Percentiles rank a stretch among this genome's conserved stretches.
Conservation (phyloP, 2,113 vertebrate species). For the Bolborhynchus lineola region DNA sequence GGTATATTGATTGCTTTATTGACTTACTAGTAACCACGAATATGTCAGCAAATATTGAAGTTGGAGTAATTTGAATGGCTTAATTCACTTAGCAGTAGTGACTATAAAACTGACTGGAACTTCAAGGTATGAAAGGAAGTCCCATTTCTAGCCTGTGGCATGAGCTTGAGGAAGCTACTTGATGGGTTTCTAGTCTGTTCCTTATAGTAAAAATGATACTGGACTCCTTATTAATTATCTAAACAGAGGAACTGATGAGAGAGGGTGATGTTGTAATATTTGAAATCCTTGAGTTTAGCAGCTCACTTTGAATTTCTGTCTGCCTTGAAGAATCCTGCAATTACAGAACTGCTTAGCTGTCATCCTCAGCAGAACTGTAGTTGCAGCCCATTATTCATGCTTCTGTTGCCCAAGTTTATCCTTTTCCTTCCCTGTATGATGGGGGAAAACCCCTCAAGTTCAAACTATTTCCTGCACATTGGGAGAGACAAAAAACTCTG, state of each 20-base stretch:
- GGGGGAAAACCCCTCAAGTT: rapidly evolving
- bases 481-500: background rate
- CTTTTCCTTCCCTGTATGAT: background rate
- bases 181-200: background rate
- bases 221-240: background rate
- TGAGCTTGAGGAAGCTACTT: background rate
- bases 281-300: background rate
- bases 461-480: background rate
- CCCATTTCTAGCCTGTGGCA: background rate
- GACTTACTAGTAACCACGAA: background rate
- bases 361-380: background rate
- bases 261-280: background rate
- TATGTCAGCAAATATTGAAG: background rate
- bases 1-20: slow-evolving; percentile 72
- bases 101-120: background rate
- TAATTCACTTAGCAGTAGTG: background rate
- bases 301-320: background rate
- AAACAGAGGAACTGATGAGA: background rate
- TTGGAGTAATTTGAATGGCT: rapidly evolving
- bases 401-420: background rate
- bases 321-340: background rate
- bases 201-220: background rate
- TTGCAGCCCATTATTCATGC: background rate
- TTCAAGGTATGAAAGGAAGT: background rate
- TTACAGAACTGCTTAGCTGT: background rate